Base-by-base conservation (phyloP, 2,113 vertebrate genomes). In the Vanacampus margaritifer region DNA sequence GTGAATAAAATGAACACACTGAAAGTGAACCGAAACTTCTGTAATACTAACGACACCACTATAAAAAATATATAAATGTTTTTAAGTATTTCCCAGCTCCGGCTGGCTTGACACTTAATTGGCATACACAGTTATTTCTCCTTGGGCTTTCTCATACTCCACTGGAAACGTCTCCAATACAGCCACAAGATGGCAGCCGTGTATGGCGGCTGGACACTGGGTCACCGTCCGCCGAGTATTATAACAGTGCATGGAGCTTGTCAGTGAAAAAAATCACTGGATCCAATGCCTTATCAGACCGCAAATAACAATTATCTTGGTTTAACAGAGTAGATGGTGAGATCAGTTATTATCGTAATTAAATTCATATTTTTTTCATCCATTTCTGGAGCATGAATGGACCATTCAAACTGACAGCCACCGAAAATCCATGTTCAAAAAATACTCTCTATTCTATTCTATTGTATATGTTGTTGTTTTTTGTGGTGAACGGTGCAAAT, bases 301-400 rank as follows among this genome's bases (percentile, higher is more conserved):
- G 62, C 71, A 85, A 82, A 87, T 78, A 57, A 75, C 67, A 83
- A 85, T 87, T 81, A 74, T 72, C 76, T 84, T 68, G 76, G 73
- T 82, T 85, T 81, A 78, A 73, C 67, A 65, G 64, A 73, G 32
- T 56, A 79, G 68, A 82, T 74, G 35, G 76, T 3, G n/a, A 68
- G 64, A 88, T 86, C 64, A 81, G 72, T 84, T 87, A 70, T 81
- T 81, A 56, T 65, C 57, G 53, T 81, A 86, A 87, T 84, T 88
- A 79, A 80, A 86, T 84, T 84, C 68, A 73, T 74, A 82, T 78
- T n/a, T 65, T 39, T 77, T 79, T 85, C 16, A 77, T 83, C 32
- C 59, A 36, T 82, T 82, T 79, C 69, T 64, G 63, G 56, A 28
- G 36, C 41, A 66, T 73, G 32, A 67, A 72, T 69, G 60, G 28